These are phyloP conservation scores for Columba livia DNA, from an alignment of 2,113 vertebrate genomes.

Conservation along the genomic window DNA sequence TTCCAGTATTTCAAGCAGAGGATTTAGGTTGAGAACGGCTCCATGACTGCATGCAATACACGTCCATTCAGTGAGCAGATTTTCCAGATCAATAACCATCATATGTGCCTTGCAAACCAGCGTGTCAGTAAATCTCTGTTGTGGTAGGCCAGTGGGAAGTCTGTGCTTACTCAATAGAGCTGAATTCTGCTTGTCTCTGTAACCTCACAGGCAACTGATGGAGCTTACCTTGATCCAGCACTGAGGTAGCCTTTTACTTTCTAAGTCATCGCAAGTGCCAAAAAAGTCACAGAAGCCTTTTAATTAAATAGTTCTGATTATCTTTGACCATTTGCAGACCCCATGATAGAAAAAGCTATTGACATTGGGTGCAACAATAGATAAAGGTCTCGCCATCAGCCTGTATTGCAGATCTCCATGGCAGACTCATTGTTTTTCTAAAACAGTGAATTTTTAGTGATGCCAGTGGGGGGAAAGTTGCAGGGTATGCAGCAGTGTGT, in stretches of 20 bases:
- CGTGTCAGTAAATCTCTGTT: not conserved
- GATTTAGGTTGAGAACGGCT: not conserved
- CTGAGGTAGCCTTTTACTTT: not conserved
- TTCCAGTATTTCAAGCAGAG: not conserved
- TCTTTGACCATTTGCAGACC: not conserved
- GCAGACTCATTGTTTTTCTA: not conserved
- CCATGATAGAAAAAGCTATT: not conserved
- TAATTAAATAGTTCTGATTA: not conserved
- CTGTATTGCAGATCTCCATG: not conserved
- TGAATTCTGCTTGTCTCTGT: not conserved
- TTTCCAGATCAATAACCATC: not conserved
- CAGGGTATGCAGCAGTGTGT: not conserved
- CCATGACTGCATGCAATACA: not conserved
- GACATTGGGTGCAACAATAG: not conserved
- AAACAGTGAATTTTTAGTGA: not conserved
- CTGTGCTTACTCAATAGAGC: not conserved
- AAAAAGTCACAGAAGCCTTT: not conserved
- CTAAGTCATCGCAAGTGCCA: not conserved
- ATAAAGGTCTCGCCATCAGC: not conserved
- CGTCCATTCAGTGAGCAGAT: not conserved
- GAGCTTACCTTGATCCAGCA: not conserved
- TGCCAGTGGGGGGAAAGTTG: not conserved
- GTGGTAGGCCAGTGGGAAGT: not conserved
- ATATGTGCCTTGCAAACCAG: not conserved
- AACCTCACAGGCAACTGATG: not conserved